These are phyloP conservation scores for Poeciliopsis occidentalis DNA, from an alignment of 2,113 vertebrate species.

Conservation along the genomic window DNA sequence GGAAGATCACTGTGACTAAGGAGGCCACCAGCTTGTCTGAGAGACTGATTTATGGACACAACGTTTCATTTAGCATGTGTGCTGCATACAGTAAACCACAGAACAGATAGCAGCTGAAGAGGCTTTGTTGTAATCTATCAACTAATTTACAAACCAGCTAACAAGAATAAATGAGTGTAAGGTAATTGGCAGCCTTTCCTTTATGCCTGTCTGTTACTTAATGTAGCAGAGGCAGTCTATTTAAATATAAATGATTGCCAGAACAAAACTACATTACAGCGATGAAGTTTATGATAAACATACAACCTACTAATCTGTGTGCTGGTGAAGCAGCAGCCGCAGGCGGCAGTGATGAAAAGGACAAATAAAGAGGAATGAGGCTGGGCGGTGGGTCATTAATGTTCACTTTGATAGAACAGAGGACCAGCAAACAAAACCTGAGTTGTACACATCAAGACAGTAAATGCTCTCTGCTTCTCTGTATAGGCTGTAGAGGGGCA, in stretches of 20 bases:
- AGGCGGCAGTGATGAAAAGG: constrained; percentile 28
- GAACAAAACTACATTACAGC: constrained; percentile 16
- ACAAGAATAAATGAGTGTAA: constrained; percentile 47
- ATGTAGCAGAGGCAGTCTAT: constrained; percentile 8
- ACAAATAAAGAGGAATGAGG: constrained; percentile 41
- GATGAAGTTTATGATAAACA: constrained; percentile 12
- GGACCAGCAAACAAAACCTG: constrained; percentile 23
- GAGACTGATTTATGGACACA: constrained; percentile 54
- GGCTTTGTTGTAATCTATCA: constrained; percentile 61
- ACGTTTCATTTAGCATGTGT: constrained; percentile 45
- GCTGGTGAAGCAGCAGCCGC: constrained; percentile 8
- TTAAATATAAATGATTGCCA: constrained; percentile 23
- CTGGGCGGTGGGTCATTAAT: constrained; percentile 54
- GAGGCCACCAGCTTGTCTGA: constrained; percentile 23
- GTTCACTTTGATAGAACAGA: constrained; percentile 53
- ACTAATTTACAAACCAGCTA: constrained; percentile 59
- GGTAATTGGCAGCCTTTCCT: constrained; percentile 27
- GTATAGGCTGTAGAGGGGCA: neutral
- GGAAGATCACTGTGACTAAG: constrained; percentile 23
- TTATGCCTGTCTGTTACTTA: constrained; percentile 19
- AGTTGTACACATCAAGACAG: constrained; percentile 2
- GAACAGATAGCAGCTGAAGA: constrained; percentile 46
- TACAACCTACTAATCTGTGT: neutral
- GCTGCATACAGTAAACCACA: constrained; percentile 43
- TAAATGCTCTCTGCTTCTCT: constrained; percentile 11